These are phyloP conservation scores for Nebria brevicollis DNA, from an alignment of 2,888 invertebrate genomes.

Conservation along the genomic window DNA sequence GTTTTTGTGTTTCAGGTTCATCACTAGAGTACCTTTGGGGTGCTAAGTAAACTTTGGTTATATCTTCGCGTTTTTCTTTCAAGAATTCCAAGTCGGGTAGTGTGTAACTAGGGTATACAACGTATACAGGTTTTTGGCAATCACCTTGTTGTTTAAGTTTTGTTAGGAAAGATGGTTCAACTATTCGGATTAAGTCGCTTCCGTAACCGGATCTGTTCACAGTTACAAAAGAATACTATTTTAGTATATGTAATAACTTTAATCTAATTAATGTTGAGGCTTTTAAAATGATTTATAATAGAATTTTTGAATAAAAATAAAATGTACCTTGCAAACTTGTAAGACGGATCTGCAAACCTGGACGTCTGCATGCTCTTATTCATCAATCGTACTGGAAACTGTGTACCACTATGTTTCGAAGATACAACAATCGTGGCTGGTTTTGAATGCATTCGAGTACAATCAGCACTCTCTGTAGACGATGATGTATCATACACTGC, in stretches of 20 bases:
- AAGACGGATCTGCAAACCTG: constrained; percentile 58
- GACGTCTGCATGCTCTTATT: constrained; percentile 83
- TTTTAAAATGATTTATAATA: too few relatives aligned
- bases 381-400: constrained; percentile 68
- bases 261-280: too few relatives aligned
- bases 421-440: constrained; percentile 34
- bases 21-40: constrained; percentile 56
- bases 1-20: constrained; percentile 49
- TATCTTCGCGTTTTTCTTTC: constrained; percentile 59
- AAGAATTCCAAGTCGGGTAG: constrained; percentile 90
- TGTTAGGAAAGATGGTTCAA: constrained; percentile 77
- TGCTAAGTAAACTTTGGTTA: constrained; percentile 63
- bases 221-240: too few relatives aligned
- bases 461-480: constrained; percentile 67
- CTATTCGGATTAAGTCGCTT: constrained; percentile 68
- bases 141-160: constrained; percentile 67
- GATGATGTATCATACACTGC: constrained; percentile 61
- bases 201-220: constrained; percentile 35
- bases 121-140: constrained; percentile 81
- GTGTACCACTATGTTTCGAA: constrained; percentile 62
- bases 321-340: constrained; percentile 20
- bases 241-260: too few relatives aligned
- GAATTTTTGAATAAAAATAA: background rate
- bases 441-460: constrained; percentile 64
- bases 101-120: constrained; percentile 91